phyloP scores from a whole-genome alignment of 2,888 invertebrate species.

The Stramonita haemastoma region DNA sequence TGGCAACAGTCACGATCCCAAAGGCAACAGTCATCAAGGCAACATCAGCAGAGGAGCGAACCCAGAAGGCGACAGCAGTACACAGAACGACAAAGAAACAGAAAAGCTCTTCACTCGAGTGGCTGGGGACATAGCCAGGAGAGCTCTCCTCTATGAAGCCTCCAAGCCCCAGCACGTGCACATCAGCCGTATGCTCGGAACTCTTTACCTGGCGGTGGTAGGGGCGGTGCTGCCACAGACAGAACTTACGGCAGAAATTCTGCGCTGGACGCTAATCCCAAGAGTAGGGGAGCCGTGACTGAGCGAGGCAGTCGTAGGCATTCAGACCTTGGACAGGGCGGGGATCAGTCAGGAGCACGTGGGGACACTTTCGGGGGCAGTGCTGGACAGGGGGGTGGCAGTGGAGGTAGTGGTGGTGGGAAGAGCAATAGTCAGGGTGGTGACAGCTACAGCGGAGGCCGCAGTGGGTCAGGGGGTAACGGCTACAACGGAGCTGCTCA shows the following conservation, averaged over 20 bases:
- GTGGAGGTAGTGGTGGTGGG: neutral
- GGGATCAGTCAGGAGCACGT: neutral
- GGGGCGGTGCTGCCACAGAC: neutral
- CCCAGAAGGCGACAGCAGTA: neutral
- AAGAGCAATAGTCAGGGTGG: conserved; percentile 3
- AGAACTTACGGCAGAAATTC: conserved; percentile 5
- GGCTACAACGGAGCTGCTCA: neutral
- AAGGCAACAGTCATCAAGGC: neutral
- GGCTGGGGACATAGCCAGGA: neutral
- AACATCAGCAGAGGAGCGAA: neutral
- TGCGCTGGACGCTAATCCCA: neutral
- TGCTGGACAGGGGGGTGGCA: neutral
- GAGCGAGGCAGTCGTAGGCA: neutral
- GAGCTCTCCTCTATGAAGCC: conserved; percentile 14
- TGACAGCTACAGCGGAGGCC: neutral
- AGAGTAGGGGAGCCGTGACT: neutral
- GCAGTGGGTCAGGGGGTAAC: neutral
- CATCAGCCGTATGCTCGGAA: neutral
- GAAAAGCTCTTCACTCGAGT: conserved; percentile 20
- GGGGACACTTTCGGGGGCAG: neutral
- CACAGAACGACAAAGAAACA: conserved; percentile 5
- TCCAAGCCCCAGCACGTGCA: neutral
- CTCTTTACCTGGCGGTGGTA: neutral
- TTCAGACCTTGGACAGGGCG: neutral
- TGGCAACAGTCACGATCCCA: neutral